Conservation (phyloP, 2,113 vertebrate genomes). For the Penelope pileata region DNA sequence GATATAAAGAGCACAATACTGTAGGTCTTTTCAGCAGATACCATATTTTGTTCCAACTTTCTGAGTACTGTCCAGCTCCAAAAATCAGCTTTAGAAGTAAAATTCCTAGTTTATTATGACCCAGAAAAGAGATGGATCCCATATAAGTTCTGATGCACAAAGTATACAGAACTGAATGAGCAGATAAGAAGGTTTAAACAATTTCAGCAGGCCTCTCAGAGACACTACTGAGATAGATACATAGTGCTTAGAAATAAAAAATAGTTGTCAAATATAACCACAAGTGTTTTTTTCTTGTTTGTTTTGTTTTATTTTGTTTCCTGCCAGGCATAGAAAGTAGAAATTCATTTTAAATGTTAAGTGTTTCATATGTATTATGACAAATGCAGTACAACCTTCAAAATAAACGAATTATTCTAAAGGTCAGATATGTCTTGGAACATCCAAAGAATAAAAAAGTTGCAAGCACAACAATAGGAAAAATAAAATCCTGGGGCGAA, state of each 20-base stretch:
- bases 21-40: not conserved
- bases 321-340: not conserved
- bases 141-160: not conserved
- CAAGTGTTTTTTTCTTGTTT: too few relatives aligned
- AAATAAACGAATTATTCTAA: conserved; percentile 18
- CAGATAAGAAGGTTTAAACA: not conserved
- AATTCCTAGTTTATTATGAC: not conserved
- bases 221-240: not conserved
- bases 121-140: not conserved
- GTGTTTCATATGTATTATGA: not conserved
- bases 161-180: not conserved
- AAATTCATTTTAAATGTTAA: conserved; percentile 3
- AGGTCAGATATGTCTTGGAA: not conserved
- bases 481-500: not conserved
- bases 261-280: not conserved
- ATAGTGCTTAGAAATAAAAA: not conserved
- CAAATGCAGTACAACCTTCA: not conserved
- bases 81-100: not conserved
- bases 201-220: not conserved
- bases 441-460: not conserved
- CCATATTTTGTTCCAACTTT: not conserved
- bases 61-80: not conserved
- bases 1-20: too few relatives aligned
- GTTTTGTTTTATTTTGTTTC: not conserved
- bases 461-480: not conserved